Evolutionary conservation across 2,113 vertebrate genomes (phyloP).

Genomic region (Hiodon tergisus): DNA sequence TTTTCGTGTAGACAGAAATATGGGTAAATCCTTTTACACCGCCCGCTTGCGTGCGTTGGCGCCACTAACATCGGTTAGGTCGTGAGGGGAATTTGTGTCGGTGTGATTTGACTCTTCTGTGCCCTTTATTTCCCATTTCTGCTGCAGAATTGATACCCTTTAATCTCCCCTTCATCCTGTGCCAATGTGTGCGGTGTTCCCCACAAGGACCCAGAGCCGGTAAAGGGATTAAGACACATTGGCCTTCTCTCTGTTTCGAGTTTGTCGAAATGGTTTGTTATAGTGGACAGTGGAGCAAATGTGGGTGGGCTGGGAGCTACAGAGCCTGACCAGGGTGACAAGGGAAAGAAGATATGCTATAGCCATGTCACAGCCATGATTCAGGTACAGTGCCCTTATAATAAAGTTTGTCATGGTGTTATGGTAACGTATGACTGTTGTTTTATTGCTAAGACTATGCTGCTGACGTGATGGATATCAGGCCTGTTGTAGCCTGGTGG

Average conservation of each 20-base stretch:
- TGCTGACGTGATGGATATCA: too few species aligned
- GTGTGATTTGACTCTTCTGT: not conserved
- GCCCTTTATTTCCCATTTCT: not conserved
- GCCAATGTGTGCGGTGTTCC: not conserved
- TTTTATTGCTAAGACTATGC: too few species aligned
- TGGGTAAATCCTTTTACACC: too few species aligned
- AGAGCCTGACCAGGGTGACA: not conserved
- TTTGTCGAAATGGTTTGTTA: constrained; percentile 5
- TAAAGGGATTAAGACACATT: constrained; percentile 7
- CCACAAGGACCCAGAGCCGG: not conserved
- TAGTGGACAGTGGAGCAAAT: not conserved
- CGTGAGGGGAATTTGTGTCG: too few species aligned
- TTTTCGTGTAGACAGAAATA: too few species aligned
- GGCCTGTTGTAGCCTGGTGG: too few species aligned
- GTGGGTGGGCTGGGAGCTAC: not conserved
- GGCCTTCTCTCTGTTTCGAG: constrained; percentile 7
- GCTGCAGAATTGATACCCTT: too few species aligned
- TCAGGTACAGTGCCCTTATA: not conserved
- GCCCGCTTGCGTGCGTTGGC: too few species aligned
- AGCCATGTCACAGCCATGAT: not conserved
- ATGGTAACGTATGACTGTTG: too few species aligned
- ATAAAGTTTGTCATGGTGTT: not conserved
- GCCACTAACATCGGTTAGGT: too few species aligned
- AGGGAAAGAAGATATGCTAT: not conserved
- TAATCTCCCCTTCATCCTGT: too few species aligned